Evolutionary conservation across 2,797 vertebrate species (phyloP).

Genomic region (Cephalopachus bancanus): DNA sequence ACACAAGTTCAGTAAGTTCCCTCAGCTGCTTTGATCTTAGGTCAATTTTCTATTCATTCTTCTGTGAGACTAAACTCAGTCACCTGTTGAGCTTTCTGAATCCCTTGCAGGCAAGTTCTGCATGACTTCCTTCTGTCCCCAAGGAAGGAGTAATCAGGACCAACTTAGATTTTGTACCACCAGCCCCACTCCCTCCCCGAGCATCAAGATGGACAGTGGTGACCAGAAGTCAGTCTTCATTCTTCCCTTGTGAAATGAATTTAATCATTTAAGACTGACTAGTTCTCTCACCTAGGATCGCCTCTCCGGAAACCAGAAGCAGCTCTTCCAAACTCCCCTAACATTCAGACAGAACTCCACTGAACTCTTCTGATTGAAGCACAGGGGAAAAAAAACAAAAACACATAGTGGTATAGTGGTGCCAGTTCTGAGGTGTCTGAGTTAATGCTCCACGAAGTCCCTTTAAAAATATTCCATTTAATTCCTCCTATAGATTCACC

Average conservation of each 20-base stretch:
- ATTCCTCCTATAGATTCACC: background rate
- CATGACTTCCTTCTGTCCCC: background rate
- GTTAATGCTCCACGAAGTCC: background rate
- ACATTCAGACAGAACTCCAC: background rate
- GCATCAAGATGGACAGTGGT: no score
- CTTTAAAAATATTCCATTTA: background rate
- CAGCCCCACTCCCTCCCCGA: background rate
- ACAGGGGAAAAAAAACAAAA: no score
- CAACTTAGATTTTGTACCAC: background rate
- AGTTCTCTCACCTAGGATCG: background rate
- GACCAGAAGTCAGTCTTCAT: background rate
- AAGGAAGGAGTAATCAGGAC: background rate
- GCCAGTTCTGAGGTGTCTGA: background rate
- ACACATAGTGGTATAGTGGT: background rate
- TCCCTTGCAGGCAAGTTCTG: background rate
- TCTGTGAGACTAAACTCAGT: background rate
- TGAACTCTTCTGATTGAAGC: background rate
- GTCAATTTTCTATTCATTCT: slow-evolving; percentile 31
- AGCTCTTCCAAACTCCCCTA: background rate
- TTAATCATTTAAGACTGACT: background rate
- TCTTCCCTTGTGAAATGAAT: background rate
- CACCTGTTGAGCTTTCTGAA: background rate
- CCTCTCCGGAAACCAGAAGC: background rate
- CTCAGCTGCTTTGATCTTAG: background rate
- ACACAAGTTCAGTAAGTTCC: background rate